Evolutionary conservation across 2,888 invertebrate genomes (phyloP).

Genomic region (Pelosia muscerda): DNA sequence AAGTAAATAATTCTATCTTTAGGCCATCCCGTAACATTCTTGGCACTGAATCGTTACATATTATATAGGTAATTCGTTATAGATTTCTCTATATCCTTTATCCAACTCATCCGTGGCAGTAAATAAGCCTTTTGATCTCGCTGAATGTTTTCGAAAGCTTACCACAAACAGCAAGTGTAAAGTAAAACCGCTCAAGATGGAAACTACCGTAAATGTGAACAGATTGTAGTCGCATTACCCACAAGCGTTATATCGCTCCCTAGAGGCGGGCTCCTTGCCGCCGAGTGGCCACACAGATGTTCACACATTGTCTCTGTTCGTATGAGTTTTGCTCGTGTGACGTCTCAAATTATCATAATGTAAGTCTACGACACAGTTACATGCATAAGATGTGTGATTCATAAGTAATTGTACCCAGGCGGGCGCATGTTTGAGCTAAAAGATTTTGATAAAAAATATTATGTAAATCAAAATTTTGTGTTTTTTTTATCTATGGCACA

Average conservation of each 20-base stretch:
- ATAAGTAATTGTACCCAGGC: not conserved
- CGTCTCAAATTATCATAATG: not conserved
- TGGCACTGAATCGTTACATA: no score
- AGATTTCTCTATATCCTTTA: not conserved
- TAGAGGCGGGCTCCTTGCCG: not conserved
- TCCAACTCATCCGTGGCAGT: not conserved
- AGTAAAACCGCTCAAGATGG: not conserved
- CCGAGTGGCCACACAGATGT: not conserved
- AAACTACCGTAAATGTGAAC: slow-evolving; percentile 17
- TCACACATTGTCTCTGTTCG: slow-evolving; percentile 6
- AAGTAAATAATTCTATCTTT: no score
- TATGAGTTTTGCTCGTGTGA: not conserved
- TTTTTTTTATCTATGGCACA: no score
- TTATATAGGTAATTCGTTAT: no score
- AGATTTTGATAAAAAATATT: no score
- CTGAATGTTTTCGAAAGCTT: not conserved
- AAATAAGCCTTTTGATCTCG: not conserved
- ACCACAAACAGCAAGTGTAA: not conserved
- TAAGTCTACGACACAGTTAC: not conserved
- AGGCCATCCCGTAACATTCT: no score
- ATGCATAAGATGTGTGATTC: not conserved
- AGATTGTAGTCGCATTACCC: slow-evolving; percentile 19
- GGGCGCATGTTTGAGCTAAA: not conserved
- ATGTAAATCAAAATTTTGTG: no score
- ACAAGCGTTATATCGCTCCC: slow-evolving; percentile 22